phyloP scores from a whole-genome alignment of 2,888 invertebrate genomes.

The Xestia c-nigrum region DNA sequence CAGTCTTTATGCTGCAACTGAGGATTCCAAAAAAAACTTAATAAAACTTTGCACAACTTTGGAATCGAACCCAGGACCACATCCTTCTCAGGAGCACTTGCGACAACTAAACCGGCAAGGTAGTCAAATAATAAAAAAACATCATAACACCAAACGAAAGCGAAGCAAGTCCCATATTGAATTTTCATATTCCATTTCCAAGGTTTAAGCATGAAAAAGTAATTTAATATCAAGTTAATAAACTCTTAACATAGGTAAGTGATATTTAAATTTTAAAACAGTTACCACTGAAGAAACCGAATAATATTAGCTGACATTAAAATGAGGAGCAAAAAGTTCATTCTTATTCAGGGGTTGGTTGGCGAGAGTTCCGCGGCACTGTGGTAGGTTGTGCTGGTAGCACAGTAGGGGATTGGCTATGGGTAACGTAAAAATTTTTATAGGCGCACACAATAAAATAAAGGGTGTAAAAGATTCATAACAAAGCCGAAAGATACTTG shows the following conservation, averaged over 20 bases:
- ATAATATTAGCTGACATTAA: constrained; percentile 71
- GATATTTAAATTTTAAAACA: constrained; percentile 69
- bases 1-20: neutral
- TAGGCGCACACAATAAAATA: neutral
- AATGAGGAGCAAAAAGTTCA: constrained; percentile 80
- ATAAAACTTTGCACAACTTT: neutral
- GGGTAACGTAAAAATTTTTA: neutral
- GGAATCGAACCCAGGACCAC: neutral
- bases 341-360: constrained; percentile 79
- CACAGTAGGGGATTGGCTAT: constrained; percentile 42
- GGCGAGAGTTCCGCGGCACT: constrained; percentile 70
- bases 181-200: constrained; percentile 49
- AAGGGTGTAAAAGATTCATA: no score
- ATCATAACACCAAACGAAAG: neutral
- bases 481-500: no score
- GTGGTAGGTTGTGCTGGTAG: constrained; percentile 17
- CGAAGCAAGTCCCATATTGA: constrained; percentile 36
- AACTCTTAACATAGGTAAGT: constrained; percentile 65
- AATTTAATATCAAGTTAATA: constrained; percentile 68
- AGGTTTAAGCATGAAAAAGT: constrained; percentile 61
- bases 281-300: constrained; percentile 68
- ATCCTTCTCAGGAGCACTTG: neutral
- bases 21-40: neutral
- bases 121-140: neutral
- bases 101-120: neutral